Conservation (phyloP, 35 echinoderm and acorn worm genomes). For the Patiria miniata region DNA sequence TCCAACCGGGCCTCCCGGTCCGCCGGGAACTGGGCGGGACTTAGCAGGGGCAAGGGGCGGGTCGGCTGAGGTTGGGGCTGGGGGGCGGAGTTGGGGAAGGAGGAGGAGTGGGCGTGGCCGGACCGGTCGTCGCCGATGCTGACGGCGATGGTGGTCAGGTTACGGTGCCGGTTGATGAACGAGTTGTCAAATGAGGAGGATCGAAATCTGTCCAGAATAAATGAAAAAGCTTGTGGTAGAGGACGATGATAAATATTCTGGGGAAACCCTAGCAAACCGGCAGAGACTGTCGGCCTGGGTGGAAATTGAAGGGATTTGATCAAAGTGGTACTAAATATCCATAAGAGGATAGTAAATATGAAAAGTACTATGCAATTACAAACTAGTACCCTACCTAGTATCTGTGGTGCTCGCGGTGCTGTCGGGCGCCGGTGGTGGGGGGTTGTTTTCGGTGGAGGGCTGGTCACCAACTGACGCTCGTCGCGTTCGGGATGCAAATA, state of each 20-base stretch:
- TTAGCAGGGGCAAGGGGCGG: background rate
- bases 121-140: background rate
- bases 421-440: constrained; percentile 9
- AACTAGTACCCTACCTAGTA: background rate
- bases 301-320: too few relatives aligned
- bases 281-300: too few relatives aligned
- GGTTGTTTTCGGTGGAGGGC: background rate
- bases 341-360: too few relatives aligned
- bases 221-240: too few relatives aligned
- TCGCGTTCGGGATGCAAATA: background rate
- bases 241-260: too few relatives aligned
- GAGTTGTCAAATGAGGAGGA: constrained; percentile 77
- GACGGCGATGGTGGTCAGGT: constrained; percentile 20
- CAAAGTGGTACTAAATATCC: too few relatives aligned
- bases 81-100: constrained; percentile 9
- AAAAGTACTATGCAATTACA: too few relatives aligned
- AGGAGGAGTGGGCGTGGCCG: background rate
- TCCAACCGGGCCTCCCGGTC: constrained; percentile 3
- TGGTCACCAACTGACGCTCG: constrained; percentile 1
- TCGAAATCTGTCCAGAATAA: constrained; percentile 52
- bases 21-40: background rate
- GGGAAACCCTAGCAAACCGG: too few relatives aligned
- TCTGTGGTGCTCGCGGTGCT: background rate
- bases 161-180: constrained; percentile 44
- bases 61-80: background rate